Conservation (phyloP, 2,113 vertebrate species). For the Rhinoderma darwinii region DNA sequence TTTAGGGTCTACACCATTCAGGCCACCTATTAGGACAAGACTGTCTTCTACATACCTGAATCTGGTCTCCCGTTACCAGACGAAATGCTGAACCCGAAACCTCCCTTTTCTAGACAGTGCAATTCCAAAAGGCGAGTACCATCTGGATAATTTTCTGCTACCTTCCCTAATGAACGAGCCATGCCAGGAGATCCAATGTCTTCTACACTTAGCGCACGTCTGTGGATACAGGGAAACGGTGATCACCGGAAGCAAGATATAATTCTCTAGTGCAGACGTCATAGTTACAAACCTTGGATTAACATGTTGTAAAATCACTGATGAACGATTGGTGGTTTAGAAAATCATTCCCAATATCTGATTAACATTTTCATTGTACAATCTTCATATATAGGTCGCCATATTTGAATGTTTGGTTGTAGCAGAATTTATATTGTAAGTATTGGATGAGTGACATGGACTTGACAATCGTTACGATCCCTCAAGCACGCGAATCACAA, state of each 20-base stretch:
- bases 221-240: background rate
- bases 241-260: too few relatives aligned
- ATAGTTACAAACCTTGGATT: background rate
- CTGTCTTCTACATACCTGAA: conserved; percentile 75
- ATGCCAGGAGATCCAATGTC: conserved; percentile 76
- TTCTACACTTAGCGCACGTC: conserved; percentile 78
- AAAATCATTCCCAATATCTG: too few relatives aligned
- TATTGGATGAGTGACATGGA: too few relatives aligned
- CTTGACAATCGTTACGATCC: too few relatives aligned
- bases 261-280: background rate
- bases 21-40: background rate
- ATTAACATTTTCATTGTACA: too few relatives aligned
- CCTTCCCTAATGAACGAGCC: conserved; percentile 76
- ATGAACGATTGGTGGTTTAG: too few relatives aligned
- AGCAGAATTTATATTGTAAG: too few relatives aligned
- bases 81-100: conserved; percentile 88
- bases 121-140: conserved; percentile 88
- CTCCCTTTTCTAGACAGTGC: conserved; percentile 75
- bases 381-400: too few relatives aligned
- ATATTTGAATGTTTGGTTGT: too few relatives aligned
- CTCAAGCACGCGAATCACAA: too few relatives aligned
- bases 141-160: conserved; percentile 85
- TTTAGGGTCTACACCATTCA: background rate
- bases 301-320: too few relatives aligned
- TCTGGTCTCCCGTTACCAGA: conserved; percentile 86